Evolutionary conservation across 2,888 invertebrate genomes (phyloP).

Genomic region (Tenodera sinensis): DNA sequence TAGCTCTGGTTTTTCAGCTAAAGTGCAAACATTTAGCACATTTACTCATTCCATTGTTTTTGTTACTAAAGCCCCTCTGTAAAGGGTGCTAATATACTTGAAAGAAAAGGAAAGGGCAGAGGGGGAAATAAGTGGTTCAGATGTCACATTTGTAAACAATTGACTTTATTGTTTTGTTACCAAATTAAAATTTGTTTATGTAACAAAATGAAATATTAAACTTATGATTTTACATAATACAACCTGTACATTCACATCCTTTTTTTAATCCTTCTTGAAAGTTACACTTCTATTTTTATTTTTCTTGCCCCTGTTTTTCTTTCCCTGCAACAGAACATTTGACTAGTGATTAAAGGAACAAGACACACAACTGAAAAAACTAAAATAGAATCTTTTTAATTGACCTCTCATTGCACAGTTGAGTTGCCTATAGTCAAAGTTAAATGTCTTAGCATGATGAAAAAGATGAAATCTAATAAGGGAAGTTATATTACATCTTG

Average conservation of each 20-base stretch:
- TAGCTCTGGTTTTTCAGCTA: background rate
- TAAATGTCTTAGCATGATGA: too few species aligned
- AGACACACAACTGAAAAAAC: too few species aligned
- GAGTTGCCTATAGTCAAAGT: too few species aligned
- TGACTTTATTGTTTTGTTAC: background rate
- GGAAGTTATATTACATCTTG: too few species aligned
- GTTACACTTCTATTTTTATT: background rate
- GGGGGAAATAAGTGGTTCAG: background rate
- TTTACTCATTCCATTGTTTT: constrained; percentile 19
- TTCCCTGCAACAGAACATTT: background rate
- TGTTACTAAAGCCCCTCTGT: background rate
- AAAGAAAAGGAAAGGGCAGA: background rate
- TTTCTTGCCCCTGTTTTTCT: background rate
- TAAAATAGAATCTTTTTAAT: too few species aligned
- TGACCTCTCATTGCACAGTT: too few species aligned
- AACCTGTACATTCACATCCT: background rate
- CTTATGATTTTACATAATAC: background rate
- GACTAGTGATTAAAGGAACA: too few species aligned
- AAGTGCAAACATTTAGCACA: background rate
- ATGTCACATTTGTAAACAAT: background rate
- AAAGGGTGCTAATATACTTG: background rate
- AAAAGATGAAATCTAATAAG: too few species aligned
- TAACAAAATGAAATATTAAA: background rate
- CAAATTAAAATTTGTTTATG: background rate
- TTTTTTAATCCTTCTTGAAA: background rate